These are phyloP conservation scores for Mionectes macconnelli DNA, from an alignment of 2,113 vertebrate species.

Conservation along the genomic window DNA sequence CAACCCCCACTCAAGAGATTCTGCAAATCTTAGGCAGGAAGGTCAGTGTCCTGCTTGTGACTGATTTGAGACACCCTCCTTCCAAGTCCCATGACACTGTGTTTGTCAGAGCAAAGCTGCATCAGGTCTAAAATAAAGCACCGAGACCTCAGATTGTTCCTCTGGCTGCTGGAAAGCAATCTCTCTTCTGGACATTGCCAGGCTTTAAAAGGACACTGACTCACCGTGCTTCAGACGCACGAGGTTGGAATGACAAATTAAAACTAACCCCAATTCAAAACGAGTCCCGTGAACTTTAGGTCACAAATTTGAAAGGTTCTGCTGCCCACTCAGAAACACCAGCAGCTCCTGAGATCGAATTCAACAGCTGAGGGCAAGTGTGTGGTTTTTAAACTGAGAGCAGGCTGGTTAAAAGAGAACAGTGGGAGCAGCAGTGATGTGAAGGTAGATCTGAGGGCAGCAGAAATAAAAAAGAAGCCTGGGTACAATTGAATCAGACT, in stretches of 20 bases:
- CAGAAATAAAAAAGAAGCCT: background rate
- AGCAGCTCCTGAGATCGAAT: background rate
- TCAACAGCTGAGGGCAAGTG: background rate
- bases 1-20: background rate
- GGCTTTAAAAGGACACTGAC: constrained; percentile 10
- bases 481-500: background rate
- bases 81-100: background rate
- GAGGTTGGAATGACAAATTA: constrained; percentile 6
- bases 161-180: background rate
- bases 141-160: background rate
- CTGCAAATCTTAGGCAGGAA: background rate
- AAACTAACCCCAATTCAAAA: background rate
- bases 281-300: background rate
- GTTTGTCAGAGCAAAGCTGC: background rate
- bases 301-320: background rate
- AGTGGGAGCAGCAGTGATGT: background rate
- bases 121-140: background rate
- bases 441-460: background rate
- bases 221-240: constrained; percentile 11
- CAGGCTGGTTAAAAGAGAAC: background rate
- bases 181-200: background rate
- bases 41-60: background rate
- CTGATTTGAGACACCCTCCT: background rate
- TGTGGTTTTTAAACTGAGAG: background rate
- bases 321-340: background rate